Percentiles rank a stretch among this genome's conserved stretches.
Conservation (phyloP, 2,113 vertebrate species). For the Noctilio leporinus region DNA sequence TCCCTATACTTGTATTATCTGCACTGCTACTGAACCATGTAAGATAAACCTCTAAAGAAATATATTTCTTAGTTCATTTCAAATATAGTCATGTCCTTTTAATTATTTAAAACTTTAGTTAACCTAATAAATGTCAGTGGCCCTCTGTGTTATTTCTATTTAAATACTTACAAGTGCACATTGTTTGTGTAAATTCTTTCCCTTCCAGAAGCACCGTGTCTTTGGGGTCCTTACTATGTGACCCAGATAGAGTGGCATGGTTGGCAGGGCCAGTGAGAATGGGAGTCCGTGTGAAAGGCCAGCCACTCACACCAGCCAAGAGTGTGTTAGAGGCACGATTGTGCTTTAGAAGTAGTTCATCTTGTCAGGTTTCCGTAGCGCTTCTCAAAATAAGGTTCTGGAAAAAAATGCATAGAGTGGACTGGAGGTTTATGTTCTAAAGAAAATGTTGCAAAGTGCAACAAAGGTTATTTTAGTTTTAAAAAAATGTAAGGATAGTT, state of each 20-base stretch:
- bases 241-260: neutral
- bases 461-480: neutral
- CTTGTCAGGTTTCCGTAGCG: neutral
- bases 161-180: neutral
- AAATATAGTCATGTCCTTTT: neutral
- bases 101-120: neutral
- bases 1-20: neutral
- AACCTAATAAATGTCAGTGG: neutral
- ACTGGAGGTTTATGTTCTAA: neutral
- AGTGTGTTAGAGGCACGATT: neutral
- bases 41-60: neutral
- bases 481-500: neutral
- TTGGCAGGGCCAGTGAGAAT: neutral
- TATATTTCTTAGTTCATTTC: neutral
- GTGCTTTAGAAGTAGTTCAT: neutral
- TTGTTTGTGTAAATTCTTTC: neutral
- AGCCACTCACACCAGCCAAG: neutral
- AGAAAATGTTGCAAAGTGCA: neutral
- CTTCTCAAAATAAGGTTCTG: neutral
- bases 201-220: neutral
- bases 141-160: neutral
- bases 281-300: neutral
- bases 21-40: neutral
- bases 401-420: neutral
- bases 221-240: neutral